Percentiles rank a stretch among this genome's conserved stretches.
Evolutionary conservation across 1,140 invertebrate genomes (phyloP).

Genomic region (Contarinia nasturtii): DNA sequence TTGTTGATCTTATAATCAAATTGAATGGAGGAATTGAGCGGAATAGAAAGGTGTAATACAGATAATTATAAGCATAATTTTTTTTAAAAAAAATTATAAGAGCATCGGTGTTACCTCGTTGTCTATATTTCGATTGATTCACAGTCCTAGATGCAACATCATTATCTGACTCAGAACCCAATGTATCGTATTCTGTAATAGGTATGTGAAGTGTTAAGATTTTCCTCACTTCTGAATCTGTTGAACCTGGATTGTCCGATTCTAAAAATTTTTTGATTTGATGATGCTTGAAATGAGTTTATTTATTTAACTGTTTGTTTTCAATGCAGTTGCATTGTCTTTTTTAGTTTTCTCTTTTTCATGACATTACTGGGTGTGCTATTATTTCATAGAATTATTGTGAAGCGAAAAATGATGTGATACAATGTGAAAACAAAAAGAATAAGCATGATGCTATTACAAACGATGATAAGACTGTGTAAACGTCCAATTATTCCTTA

Average conservation of each 20-base stretch:
- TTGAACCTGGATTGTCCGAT: constrained; percentile 68
- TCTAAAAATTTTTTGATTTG: constrained; percentile 41
- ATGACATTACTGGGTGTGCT: too few relatives aligned
- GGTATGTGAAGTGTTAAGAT: constrained; percentile 71
- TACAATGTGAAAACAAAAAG: background rate
- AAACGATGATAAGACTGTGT: too few relatives aligned
- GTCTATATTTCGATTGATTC: constrained; percentile 34
- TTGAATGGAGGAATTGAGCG: background rate
- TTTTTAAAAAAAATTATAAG: constrained; percentile 5
- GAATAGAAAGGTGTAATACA: background rate
- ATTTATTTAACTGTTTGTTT: background rate
- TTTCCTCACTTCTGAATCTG: constrained; percentile 73
- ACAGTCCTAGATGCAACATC: constrained; percentile 34
- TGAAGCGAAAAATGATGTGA: too few relatives aligned
- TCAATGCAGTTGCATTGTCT: background rate
- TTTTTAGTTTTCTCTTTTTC: too few relatives aligned
- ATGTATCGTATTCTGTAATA: constrained; percentile 71
- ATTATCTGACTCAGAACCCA: constrained; percentile 53
- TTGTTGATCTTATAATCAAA: constrained; percentile 26
- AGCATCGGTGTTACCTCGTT: too few relatives aligned
- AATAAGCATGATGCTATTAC: too few relatives aligned
- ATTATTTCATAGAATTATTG: too few relatives aligned
- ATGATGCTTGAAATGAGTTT: constrained; percentile 10
- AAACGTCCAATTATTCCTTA: too few relatives aligned
- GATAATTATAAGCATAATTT: background rate